Base-by-base conservation (phyloP, 2,113 vertebrate genomes). In the Ammodytes marinus region DNA sequence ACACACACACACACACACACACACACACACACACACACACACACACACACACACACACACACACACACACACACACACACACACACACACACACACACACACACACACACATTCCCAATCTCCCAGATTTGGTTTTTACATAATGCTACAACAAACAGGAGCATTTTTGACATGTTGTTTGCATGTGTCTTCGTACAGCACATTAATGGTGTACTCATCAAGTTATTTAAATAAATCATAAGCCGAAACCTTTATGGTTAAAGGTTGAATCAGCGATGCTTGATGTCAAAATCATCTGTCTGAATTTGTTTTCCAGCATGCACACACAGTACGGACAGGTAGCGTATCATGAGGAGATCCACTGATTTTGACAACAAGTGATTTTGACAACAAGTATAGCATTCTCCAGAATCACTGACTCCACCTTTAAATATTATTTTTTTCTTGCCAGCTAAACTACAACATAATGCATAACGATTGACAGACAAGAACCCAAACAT, bases 151-250 rank as follows among this genome's bases (percentile, higher is more conserved):
- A 63, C 80, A 76, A 75, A 55, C 76, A 46, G 60, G 52, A 60
- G 77, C 57, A 63, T 87, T 80, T 88, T 83, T 61, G 64, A 87
- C 85, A 76, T 55, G 61, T 82, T 61, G 74, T 40, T 49, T 74
- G 77, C 17, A 64, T 79, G 74, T 76, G 13, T 69, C 63, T 86
- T 83, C 79, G 84, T 80, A 79, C 70, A 61, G 80, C 67, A 78
- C 86, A 79, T 78, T 88, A 87, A 69, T 61, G 63, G 71, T 60
- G 58, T 46, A n/a, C 80, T 89, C 77, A 91, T 90, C 82, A 84
- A 71, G 8, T 69, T 81, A 79, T 86, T 88, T 91, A 84, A 82
- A 90, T 90, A 88, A 90, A 88, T 86, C 87, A 92, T 88, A 80
- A 86, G 63, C 45, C 0, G 15, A 84, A 78, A 73, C 78, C 65